Evolutionary conservation across 2,797 vertebrate genomes (phyloP), one percentile per base, ranked within the genome.

Genomic region (Ateles fusciceps): DNA sequence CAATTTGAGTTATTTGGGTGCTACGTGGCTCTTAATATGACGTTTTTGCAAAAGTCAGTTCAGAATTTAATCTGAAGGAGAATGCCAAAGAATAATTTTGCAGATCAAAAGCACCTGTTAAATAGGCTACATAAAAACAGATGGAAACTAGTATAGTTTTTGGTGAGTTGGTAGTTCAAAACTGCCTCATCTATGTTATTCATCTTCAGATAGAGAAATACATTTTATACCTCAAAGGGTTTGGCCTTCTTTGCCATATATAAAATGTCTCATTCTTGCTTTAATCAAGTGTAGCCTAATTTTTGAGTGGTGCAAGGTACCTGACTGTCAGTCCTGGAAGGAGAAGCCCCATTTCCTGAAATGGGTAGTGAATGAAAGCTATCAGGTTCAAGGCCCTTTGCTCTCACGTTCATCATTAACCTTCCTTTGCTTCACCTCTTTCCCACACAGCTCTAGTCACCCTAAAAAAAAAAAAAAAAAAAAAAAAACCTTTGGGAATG

Each of bases 31-130:
- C 48, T 89, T 95, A 42, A 89, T 80, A 92, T 80, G 50, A 97
- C 98, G 96, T 95, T 97, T 97, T 98, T 95, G 96, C 97, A 91
- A 97, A 93, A 80, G 59, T 57, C 33, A 96, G 93, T 91, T 87
- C 90, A 97, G 92, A 97, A 57, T 91, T 97, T 92, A 93, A 88
- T 95, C 39, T 39, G 89, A 97, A 96, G 57, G 94, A 48, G 21
- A 97, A 50, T 89, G 50, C 3, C 21, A 46, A 33, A 48, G 42
- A 92, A 59, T 36, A 61, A 90, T 91, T 80, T 79, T 85, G 15
- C n/a, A 95, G 22, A 88, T 72, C 36, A 95, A 91, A 97, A 83
- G 2, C 33, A 75, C 4, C 1, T 21, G 85, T 89, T 85, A 83
- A 55, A 71, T 50, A 24, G 30, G 26, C 26, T 86, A 3, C 4